Evolutionary conservation across 2,888 invertebrate species (phyloP), one percentile per base, ranked within the genome.

Genomic region (Oscheius sp.): DNA sequence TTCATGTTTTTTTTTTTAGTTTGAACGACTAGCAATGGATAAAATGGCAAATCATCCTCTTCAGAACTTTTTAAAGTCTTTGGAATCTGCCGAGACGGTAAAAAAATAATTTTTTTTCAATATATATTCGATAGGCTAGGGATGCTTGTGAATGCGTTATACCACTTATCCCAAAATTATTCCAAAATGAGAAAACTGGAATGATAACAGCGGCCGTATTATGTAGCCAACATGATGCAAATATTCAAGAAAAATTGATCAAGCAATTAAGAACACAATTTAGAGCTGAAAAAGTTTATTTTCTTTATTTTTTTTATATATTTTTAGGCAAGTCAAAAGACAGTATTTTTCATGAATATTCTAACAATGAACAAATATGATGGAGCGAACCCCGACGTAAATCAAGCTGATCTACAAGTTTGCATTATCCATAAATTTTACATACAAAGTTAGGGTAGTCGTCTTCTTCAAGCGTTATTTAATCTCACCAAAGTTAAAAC

Each of bases 301-400:
- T 24, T 26, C 17, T 20, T 20, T 8, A 30, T 32, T 66, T 2
- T 2, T 5, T 3, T 2, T 26, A 24, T 38, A 33, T 1, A 20
- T 14, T 63, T 71, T 36, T 38, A 72, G 73, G 59, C 61, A 8
- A 63, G 70, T 0, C 76, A 70, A 12, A 75, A 76, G 61, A 56
- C 50, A 3, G 36, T 73, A 17, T 77, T 79, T 24, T 45, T 79
- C 17, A 49, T 72, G 36, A 80, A 80, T 51, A 64, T 73, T 17
- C 51, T 80, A n/a, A 73, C 80, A 12, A 50, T 69, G 44, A 80
- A 80, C 50, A 30, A 12, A 6, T 74, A 65, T 22, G 67, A 74
- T 32, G 74, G 73, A 20, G 12, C 32, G 14, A 26, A 51, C 30
- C 65, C 71, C 12, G 71, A 74, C 24, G 14, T 67, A 1, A 44